Evolutionary conservation across 1,140 invertebrate species (phyloP), one percentile per base, ranked within the genome.

Genomic region (Cherax destructor): DNA sequence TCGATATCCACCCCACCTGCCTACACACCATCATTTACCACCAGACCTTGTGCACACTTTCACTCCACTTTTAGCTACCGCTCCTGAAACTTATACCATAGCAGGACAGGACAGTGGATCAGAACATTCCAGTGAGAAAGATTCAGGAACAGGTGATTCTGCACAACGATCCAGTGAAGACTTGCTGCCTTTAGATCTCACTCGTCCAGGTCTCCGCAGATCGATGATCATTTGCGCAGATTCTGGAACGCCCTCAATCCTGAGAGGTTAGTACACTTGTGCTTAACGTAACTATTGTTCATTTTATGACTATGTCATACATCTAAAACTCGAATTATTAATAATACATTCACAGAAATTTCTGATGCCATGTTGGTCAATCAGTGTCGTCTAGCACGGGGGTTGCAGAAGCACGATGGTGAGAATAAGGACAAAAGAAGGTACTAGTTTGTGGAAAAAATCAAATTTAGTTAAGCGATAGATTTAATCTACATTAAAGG

Each of bases 121-220:
- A 9, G 95, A 95, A 88, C 94, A 95, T 93, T 95, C 94, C 21
- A 93, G 93, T 83, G 95, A 95, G 30, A 96, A 96, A 94, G 96
- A 96, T 85, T 96, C 95, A 92, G 96, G 96, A 18, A 96, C 96
- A 65, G 96, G 96, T 69, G 96, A 96, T 93, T 96, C 96, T 47
- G 96, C 96, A 41, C 96, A 96, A 94, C 95, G 96, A 92, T 96
- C 96, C 88, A 96, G 94, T 89, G 95, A 96, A 93, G 95, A 96
- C 91, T 93, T 96, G 76, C 94, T 94, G 18, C 91, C 94, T 52
- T 72, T 91, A 47, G 89, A 91, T 59, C 80, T 91, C 30, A 79
- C 30, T 30, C 72, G 89, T 0, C 61, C 89, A 16, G 89, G 89
- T 21, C n/a, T 91, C 13, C 69, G 89, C 9, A 52, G 83, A 47